Percentiles rank a stretch among this genome's conserved stretches.
These are phyloP conservation scores for Hyalella azteca DNA, from an alignment of 2,888 invertebrate species.

Conservation along the genomic window DNA sequence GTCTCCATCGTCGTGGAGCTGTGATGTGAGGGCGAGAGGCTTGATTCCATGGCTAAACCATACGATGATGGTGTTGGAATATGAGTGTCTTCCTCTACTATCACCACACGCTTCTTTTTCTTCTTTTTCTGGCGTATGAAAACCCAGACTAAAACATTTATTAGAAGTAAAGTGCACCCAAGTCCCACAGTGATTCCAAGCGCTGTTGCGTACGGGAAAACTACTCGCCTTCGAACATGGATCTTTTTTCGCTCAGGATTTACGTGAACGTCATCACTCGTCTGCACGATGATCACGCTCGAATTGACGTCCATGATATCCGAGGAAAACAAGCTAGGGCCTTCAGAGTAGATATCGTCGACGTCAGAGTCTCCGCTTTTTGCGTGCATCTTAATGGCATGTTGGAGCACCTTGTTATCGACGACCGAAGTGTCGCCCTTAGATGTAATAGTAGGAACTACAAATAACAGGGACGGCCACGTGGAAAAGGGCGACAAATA, in stretches of 20 bases:
- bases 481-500: slow-evolving; percentile 49
- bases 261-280: neutral
- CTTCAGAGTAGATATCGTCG: neutral
- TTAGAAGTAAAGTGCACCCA: slow-evolving; percentile 86
- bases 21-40: neutral
- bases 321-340: neutral
- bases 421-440: neutral
- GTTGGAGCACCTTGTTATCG: neutral
- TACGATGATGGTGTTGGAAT: neutral
- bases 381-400: slow-evolving; percentile 5
- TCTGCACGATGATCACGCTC: neutral
- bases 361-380: neutral
- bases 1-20: slow-evolving; percentile 19
- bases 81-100: neutral
- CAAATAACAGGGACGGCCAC: slow-evolving; percentile 13
- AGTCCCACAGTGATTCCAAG: slow-evolving; percentile 94
- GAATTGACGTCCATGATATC: neutral
- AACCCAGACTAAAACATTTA: slow-evolving; percentile 82
- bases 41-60: neutral
- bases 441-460: slow-evolving; percentile 33
- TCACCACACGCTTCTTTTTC: slow-evolving; percentile 15
- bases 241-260: neutral
- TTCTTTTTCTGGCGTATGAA: slow-evolving; percentile 13
- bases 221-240: neutral
- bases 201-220: slow-evolving; percentile 76